Evolutionary conservation across 2,797 vertebrate species (phyloP).

Genomic region (Prunella strophiata): DNA sequence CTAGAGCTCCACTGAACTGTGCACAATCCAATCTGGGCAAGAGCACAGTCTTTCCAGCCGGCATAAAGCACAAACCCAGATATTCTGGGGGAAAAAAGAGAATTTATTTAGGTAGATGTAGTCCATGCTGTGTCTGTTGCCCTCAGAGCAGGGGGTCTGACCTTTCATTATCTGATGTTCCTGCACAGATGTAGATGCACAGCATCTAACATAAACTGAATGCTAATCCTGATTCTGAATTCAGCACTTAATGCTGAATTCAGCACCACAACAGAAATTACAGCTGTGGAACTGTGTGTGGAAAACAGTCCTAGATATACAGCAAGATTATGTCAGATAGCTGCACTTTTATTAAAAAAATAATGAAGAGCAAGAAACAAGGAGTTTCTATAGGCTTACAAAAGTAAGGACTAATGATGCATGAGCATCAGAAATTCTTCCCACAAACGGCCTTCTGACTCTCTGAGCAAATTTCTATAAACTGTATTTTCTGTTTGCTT

Average conservation of each 20-base stretch:
- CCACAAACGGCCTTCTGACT: neutral
- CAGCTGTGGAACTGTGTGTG: neutral
- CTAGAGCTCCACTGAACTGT: rapidly evolving
- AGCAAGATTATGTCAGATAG: neutral
- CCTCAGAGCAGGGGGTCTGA: neutral
- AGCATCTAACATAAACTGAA: neutral
- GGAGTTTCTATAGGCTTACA: neutral
- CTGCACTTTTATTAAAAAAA: neutral
- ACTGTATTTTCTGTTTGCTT: neutral
- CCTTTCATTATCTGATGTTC: neutral
- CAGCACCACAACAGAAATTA: neutral
- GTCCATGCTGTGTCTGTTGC: neutral
- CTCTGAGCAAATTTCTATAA: neutral
- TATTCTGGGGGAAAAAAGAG: neutral
- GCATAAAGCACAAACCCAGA: neutral
- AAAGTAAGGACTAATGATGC: neutral
- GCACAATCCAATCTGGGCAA: neutral
- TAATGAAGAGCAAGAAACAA: neutral
- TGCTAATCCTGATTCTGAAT: neutral
- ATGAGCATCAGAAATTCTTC: neutral
- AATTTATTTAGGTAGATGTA: neutral
- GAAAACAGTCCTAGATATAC: neutral
- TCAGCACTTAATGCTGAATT: neutral
- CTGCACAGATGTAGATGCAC: neutral
- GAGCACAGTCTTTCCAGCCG: neutral